These are phyloP conservation scores for Dryadula phaetusa DNA, from an alignment of 2,888 invertebrate species.

Conservation along the genomic window DNA sequence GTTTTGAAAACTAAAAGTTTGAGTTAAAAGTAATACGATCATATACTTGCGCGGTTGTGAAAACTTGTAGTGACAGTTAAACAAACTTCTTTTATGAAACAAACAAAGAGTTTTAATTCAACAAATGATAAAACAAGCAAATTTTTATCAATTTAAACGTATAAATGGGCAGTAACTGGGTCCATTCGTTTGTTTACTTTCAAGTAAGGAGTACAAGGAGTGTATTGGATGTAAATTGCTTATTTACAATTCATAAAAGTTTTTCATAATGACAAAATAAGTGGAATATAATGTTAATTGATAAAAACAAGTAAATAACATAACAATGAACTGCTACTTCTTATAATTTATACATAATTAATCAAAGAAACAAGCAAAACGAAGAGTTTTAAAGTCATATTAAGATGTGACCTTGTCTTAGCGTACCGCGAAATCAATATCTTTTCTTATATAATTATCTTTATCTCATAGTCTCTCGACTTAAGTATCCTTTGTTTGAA, in stretches of 20 bases:
- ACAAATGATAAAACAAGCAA: background rate
- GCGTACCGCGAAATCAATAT: conserved; percentile 51
- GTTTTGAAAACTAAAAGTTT: conserved; percentile 77
- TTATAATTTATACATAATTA: conserved; percentile 40
- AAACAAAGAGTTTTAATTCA: conserved; percentile 1
- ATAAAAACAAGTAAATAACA: conserved; percentile 12
- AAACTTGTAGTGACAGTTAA: conserved; percentile 12
- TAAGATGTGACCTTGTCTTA: conserved; percentile 56
- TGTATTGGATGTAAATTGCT: background rate
- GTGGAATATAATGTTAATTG: background rate
- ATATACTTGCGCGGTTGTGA: conserved; percentile 37
- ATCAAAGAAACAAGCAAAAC: conserved; percentile 50
- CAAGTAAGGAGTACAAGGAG: background rate
- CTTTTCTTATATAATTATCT: conserved; percentile 35
- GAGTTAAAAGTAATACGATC: conserved; percentile 65
- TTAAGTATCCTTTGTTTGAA: conserved; percentile 12
- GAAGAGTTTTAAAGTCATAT: conserved; percentile 56
- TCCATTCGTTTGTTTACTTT: background rate
- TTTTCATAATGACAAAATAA: background rate
- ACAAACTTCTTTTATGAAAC: conserved; percentile 32
- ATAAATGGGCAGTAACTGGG: background rate
- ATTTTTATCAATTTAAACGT: background rate
- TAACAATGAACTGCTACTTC: background rate
- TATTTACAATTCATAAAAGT: background rate
- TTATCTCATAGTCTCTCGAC: conserved; percentile 24